Base-by-base conservation (phyloP, 2,797 vertebrate species). In the Sebastes minor region DNA sequence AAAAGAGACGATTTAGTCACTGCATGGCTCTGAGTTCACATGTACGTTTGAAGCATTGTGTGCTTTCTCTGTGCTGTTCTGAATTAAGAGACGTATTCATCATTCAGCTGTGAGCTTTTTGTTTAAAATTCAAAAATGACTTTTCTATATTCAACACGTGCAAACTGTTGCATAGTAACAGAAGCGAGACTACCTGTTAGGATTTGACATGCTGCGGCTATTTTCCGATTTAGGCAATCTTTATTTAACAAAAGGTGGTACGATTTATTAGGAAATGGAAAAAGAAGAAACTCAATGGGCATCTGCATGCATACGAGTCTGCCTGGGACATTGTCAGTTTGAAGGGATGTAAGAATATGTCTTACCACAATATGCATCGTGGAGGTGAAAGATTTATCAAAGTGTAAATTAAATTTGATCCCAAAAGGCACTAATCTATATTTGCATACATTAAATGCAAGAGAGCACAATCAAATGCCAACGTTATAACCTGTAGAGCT, bases 101-200 rank as follows among this genome's bases (percentile, higher is more conserved):
- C 61, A 57, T 23, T 66, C 2, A 13, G n/a, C 59, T 59, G 57
- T 8, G 64, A 76, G 71, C 9, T 10, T 57, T 76, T 76, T 75
- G 42, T 82, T 81, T 64, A 11, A 23, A 69, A 78, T 71, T 78
- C 30, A 71, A 22, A 66, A 69, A 56, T n/a, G 6, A 61, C 56
- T 80, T 74, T 63, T 42, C 71, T 66, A 55, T 71, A 77, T 89
- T 90, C 91, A 92, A 93, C 90, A 94, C 88, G 89, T 94, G 81
- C 81, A 84, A 87, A 91, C 90, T 92, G 91, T 91, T 92, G 93
- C 92, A 85, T 92, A 76, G 92, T 92, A 91, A 93, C 91, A 84
- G 84, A 74, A 70, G 65, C 20, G 10, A 79, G 66, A 71, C 49
- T 73, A 83, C 84, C 80, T 88, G 82, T 82, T 33, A 56, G 78